Evolutionary conservation across 2,113 vertebrate species (phyloP).

Genomic region (Hassar affinis): DNA sequence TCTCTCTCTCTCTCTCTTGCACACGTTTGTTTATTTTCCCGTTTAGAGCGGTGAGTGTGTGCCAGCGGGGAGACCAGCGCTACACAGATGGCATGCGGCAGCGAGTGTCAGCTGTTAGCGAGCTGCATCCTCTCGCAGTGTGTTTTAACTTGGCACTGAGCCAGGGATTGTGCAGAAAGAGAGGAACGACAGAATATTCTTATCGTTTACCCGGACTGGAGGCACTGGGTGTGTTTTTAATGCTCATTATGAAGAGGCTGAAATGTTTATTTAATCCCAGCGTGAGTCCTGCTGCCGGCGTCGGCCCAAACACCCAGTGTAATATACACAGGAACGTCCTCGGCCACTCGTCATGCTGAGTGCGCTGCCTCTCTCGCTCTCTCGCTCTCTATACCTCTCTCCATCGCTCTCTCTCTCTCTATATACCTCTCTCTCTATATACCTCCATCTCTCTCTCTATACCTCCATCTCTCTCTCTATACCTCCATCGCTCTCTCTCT

Average conservation of each 20-base stretch:
- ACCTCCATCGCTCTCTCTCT: background rate
- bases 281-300: background rate
- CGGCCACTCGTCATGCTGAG: background rate
- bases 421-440: no score
- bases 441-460: background rate
- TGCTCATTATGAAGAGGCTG: conserved; percentile 11
- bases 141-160: conserved; percentile 51
- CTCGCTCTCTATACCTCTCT: background rate
- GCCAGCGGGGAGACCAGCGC: conserved; percentile 44
- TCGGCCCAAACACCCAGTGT: background rate
- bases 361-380: background rate
- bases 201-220: conserved; percentile 43
- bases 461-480: background rate
- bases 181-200: conserved; percentile 42
- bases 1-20: no score
- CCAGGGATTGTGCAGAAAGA: conserved; percentile 48
- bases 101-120: conserved; percentile 48
- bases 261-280: conserved; percentile 14
- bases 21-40: conserved; percentile 45
- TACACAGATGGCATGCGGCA: conserved; percentile 50
- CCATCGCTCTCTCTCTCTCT: background rate
- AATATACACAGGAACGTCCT: background rate
- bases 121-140: conserved; percentile 46
- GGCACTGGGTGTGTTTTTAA: conserved; percentile 19
- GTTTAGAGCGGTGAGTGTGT: conserved; percentile 30